Base-by-base conservation (phyloP, 2,797 vertebrate species). In the Myripristis jacobus region DNA sequence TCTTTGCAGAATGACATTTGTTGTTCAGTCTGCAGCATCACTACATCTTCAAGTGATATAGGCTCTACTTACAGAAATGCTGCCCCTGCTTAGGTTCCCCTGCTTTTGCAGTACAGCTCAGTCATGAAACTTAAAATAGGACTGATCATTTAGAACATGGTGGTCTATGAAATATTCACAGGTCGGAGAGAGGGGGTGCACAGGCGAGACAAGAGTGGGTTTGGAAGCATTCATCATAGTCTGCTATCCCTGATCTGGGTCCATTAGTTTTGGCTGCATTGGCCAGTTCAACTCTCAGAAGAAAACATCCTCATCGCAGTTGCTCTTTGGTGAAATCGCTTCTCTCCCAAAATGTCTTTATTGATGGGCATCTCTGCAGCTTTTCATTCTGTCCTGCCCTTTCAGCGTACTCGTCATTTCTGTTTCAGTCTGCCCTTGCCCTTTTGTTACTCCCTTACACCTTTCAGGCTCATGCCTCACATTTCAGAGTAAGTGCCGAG, bases 101-200 rank as follows among this genome's bases (percentile, higher is more conserved):
- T 8, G 54, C 36, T 58, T 11, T 58, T 52, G 27, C 31, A 64
- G 59, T 18, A 13, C n/a, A 21, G 61, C 65, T 50, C 56, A 48
- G 66, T 70, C 66, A 22, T 64, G 6, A 71, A 29, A 48, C 60
- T n/a, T 72, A 52, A 86, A 88, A 82, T 62, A 61, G 80, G 68
- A 67, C 50, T 38, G 81, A 86, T 88, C 69, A 54, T 87, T 83
- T 68, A 44, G 67, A 77, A 83, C 62, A 79, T 27, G 48, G 71
- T 59, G 61, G 34, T 60, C 77, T 53, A 83, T 91, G 60, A 91
- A 89, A 90, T 89, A 92, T 90, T 90, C 57, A 90, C 57, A 34
- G 36, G 66, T 36, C n/a, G 1, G 61, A 69, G 22, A 66, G 38
- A 60, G 68, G 66, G 11, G 13, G 48, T 27, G 12, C 21, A 67